Evolutionary conservation across 2,888 invertebrate species (phyloP), one percentile per base, ranked within the genome.

Genomic region (Lithophane semibrunnea): DNA sequence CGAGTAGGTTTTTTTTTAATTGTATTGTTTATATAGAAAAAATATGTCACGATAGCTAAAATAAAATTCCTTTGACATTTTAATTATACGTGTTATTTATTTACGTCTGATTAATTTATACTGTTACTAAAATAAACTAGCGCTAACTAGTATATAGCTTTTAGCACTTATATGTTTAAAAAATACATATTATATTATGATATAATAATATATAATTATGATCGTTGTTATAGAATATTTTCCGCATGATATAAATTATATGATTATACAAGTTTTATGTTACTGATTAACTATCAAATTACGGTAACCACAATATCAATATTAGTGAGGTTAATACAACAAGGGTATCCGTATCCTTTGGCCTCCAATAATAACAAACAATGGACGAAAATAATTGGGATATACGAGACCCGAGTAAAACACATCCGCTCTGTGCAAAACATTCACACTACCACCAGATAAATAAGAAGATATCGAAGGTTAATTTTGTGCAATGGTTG

Each of bases 321-420:
- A 63, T 73, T 24, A 58, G 24, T 54, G 56, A 70, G 47, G 16
- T 71, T 75, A 77, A 68, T 70, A 72, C 58, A 66, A 69, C 86
- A 73, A 68, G 61, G 65, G 29, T 74, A 73, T 72, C 29, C 29
- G 21, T 69, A 74, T 60, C 73, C 56, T 82, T 72, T 71, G 73
- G 16, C 29, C n/a, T 61, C 79, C 60, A 76, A 76, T 80, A 80
- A 85, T 72, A 75, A 73, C 58, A 82, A 86, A 82, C 77, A 86
- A 75, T 71, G 79, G 73, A 63, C 69, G 75, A 70, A 83, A 82
- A 88, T 85, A 88, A 88, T 87, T 87, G 87, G 76, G 77, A 85
- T 73, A 83, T 85, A 84, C 63, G 79, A 82, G 73, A 75, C 73
- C 72, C 69, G 73, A 37, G 79, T 84, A 86, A 86, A 88, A 86